Evolutionary conservation across 2,113 vertebrate species (phyloP).

Genomic region (Steatornis caripensis): DNA sequence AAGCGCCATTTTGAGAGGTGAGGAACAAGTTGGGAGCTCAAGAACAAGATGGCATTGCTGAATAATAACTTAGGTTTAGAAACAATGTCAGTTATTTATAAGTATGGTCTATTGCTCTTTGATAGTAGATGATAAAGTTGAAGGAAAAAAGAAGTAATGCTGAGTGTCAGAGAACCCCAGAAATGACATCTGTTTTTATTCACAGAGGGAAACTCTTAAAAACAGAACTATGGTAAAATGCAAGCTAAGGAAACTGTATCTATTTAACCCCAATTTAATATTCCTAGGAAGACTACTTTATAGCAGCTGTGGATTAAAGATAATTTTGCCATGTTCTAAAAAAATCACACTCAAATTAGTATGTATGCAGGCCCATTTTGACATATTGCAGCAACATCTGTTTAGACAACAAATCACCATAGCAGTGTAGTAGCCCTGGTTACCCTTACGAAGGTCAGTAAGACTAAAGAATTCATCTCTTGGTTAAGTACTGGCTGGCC

Average conservation of each 20-base stretch:
- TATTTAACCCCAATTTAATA: background rate
- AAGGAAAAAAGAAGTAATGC: background rate
- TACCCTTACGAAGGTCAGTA: background rate
- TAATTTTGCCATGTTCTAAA: background rate
- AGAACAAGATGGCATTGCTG: background rate
- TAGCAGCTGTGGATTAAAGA: background rate
- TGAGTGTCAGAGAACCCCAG: background rate
- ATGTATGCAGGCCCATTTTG: background rate
- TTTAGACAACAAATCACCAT: slow-evolving; percentile 53
- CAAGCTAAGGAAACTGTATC: background rate
- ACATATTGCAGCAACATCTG: slow-evolving; percentile 28
- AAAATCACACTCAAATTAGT: background rate
- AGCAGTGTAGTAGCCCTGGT: slow-evolving; percentile 44
- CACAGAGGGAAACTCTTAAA: background rate
- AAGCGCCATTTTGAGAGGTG: background rate
- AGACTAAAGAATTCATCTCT: background rate
- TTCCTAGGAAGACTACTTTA: background rate
- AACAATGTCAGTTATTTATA: background rate
- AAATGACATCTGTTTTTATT: background rate
- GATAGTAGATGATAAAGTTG: background rate
- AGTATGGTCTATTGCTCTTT: background rate
- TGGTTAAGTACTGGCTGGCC: background rate
- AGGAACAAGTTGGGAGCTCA: background rate
- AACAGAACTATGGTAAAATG: background rate
- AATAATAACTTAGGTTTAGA: background rate